phyloP scores from a whole-genome alignment of 2,888 invertebrate genomes.

The Andrena bucephala region DNA sequence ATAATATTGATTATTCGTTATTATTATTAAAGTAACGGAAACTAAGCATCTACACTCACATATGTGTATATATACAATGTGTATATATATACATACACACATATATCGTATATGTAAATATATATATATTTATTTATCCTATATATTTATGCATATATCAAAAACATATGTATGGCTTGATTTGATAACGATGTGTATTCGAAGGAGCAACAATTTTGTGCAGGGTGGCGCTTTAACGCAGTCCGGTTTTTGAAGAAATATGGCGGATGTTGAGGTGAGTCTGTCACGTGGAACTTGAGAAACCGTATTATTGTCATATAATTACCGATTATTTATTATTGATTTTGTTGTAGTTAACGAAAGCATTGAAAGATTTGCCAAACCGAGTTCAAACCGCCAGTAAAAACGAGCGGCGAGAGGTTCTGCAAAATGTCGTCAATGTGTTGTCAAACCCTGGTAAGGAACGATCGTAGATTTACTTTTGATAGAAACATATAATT shows the following conservation, averaged over 20 bases:
- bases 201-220: constrained; percentile 32
- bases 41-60: too few relatives aligned
- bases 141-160: background rate
- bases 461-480: constrained; percentile 60
- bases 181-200: constrained; percentile 17
- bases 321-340: constrained; percentile 49
- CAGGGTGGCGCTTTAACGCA: constrained; percentile 58
- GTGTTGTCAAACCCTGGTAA: constrained; percentile 92
- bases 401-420: constrained; percentile 89
- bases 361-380: constrained; percentile 91
- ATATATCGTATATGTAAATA: too few relatives aligned
- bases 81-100: too few relatives aligned
- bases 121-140: too few relatives aligned
- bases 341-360: constrained; percentile 87
- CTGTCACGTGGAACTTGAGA: constrained; percentile 84
- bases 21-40: too few relatives aligned
- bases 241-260: constrained; percentile 84
- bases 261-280: constrained; percentile 90
- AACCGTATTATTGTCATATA: constrained; percentile 62
- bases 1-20: too few relatives aligned
- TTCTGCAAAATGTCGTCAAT: constrained; percentile 89
- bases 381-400: constrained; percentile 91
- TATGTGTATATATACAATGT: too few relatives aligned
- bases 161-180: background rate
- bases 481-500: constrained; percentile 27